Evolutionary conservation across 2,797 vertebrate genomes (phyloP).

Genomic region (Hypotaenidia okinawae): DNA sequence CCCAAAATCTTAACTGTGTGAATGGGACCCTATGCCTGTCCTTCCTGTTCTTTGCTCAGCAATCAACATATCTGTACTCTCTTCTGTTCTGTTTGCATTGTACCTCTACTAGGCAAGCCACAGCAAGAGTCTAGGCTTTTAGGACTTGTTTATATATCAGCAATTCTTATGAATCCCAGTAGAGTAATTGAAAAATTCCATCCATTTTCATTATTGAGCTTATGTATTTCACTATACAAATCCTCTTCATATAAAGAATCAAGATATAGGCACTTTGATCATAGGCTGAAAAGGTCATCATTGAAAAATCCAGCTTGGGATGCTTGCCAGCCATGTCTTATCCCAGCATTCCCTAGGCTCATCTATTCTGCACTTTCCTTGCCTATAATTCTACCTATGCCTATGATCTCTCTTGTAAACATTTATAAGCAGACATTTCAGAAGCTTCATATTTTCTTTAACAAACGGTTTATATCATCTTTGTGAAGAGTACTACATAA

Average conservation of each 20-base stretch:
- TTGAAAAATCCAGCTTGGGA: background rate
- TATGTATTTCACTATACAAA: background rate
- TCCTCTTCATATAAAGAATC: background rate
- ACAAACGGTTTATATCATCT: slow-evolving; percentile 60
- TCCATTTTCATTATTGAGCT: background rate
- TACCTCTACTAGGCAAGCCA: background rate
- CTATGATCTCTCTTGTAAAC: slow-evolving; percentile 64
- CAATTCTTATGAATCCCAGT: background rate
- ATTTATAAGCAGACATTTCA: slow-evolving; percentile 66
- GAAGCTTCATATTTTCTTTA: slow-evolving; percentile 61
- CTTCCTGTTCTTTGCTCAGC: background rate
- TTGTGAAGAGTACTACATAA: slow-evolving; percentile 67
- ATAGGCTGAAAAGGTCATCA: background rate
- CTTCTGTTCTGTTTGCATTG: background rate
- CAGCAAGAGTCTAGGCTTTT: background rate
- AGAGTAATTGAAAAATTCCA: background rate
- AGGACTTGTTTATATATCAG: background rate
- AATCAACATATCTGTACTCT: background rate
- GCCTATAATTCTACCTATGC: slow-evolving; percentile 47
- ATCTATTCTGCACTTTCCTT: slow-evolving; percentile 44
- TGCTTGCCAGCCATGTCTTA: background rate
- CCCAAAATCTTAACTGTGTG: background rate
- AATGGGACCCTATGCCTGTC: background rate
- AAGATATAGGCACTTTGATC: background rate
- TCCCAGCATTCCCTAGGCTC: background rate